Evolutionary conservation across 2,797 vertebrate species (phyloP).

Genomic region (Hydrophis major): DNA sequence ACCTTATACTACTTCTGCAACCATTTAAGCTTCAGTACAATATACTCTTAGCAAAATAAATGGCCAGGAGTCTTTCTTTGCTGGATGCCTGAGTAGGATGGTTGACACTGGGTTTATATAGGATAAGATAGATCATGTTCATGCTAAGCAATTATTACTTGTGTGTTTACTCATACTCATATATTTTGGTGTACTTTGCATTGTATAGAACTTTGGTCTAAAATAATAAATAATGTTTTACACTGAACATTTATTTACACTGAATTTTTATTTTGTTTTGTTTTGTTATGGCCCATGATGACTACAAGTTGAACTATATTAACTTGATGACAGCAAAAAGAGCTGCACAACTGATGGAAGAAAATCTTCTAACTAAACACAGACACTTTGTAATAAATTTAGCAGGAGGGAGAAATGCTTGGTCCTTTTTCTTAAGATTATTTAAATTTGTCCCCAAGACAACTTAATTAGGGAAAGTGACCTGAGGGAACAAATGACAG

Average conservation of each 20-base stretch:
- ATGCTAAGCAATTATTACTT: neutral
- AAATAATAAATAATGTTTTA: neutral
- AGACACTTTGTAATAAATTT: conserved; percentile 22
- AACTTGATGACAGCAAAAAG: neutral
- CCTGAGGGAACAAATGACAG: conserved; percentile 30
- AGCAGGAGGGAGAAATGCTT: neutral
- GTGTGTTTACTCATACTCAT: neutral
- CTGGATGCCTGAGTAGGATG: neutral
- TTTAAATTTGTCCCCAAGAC: conserved; percentile 40
- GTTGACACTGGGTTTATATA: neutral
- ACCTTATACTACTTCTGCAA: neutral
- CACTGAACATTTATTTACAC: neutral
- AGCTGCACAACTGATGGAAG: conserved; percentile 4
- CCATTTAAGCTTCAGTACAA: neutral
- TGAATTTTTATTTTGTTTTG: neutral
- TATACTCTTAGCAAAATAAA: neutral
- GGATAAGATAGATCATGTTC: neutral
- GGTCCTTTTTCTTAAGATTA: conserved; percentile 34
- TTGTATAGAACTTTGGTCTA: neutral
- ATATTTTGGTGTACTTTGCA: neutral
- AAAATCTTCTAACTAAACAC: conserved; percentile 25
- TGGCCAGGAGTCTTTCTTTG: neutral
- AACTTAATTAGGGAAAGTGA: conserved; percentile 30
- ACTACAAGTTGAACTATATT: neutral
- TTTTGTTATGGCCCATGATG: neutral